Conservation (phyloP, 1,140 invertebrate genomes). For the Diachasmimorpha longicaudata region DNA sequence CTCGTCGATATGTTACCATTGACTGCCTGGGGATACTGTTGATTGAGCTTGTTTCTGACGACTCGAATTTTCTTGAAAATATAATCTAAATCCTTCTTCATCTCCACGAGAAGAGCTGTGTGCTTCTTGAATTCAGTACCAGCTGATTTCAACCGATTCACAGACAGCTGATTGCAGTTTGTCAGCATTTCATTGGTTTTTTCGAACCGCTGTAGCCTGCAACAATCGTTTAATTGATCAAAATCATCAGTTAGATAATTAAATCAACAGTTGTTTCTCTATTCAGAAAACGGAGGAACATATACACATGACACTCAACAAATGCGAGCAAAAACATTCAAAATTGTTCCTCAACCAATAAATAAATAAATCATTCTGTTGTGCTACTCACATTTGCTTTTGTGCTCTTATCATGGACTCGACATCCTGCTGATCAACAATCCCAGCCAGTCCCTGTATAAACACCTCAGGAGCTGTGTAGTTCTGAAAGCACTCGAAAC, state of each 20-base stretch:
- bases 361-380: constrained; percentile 29
- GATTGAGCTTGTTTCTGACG: constrained; percentile 81
- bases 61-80: constrained; percentile 78
- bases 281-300: no score
- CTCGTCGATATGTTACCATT: constrained; percentile 62
- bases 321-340: no score
- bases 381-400: constrained; percentile 81
- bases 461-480: constrained; percentile 90
- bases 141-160: constrained; percentile 79
- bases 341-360: no score
- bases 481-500: constrained; percentile 85
- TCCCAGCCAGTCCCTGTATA: constrained; percentile 85
- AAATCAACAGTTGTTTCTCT: not conserved
- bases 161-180: constrained; percentile 90
- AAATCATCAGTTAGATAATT: not conserved
- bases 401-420: constrained; percentile 89
- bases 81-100: constrained; percentile 79
- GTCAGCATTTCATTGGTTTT: constrained; percentile 98
- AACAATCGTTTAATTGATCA: constrained; percentile 37
- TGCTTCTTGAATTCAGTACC: constrained; percentile 88
- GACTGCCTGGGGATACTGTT: constrained; percentile 88
- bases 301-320: no score
- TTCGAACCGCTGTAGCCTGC: constrained; percentile 92
- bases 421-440: constrained; percentile 90
- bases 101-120: constrained; percentile 78